Evolutionary conservation across 23 tunicate species (phyloP).

Genomic region (Aplidium turbinatum): DNA sequence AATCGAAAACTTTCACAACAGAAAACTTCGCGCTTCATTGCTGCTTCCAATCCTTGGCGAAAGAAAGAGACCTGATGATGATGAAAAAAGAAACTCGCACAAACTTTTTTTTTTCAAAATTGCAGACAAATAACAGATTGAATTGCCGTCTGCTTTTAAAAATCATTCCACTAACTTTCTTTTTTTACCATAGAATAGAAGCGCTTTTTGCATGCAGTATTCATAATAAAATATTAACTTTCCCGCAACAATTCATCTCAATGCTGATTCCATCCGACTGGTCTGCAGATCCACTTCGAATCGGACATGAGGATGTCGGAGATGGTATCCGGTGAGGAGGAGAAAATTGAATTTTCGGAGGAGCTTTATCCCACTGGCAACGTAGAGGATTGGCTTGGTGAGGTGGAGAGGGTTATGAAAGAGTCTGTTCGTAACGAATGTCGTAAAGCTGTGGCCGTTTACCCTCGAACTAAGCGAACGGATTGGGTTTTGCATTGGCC

Average conservation of each 20-base stretch:
- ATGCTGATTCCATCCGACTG: too few relatives aligned
- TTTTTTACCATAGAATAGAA: too few relatives aligned
- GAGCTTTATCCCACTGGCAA: constrained; percentile 91
- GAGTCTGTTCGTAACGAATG: constrained; percentile 73
- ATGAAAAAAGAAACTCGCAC: too few relatives aligned
- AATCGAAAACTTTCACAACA: too few relatives aligned
- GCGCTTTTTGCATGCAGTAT: too few relatives aligned
- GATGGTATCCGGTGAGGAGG: constrained; percentile 94
- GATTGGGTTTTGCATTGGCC: constrained; percentile 98
- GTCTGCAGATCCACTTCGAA: constrained; percentile 75
- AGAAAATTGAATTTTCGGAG: constrained; percentile 79
- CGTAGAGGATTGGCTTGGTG: constrained; percentile 97
- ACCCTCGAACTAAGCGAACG: constrained; percentile 62
- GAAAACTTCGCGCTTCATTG: too few relatives aligned
- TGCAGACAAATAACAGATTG: too few relatives aligned
- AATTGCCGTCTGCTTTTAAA: too few relatives aligned
- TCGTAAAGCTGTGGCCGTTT: constrained; percentile 70
- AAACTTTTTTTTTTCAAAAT: too few relatives aligned
- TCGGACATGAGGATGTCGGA: constrained; percentile 91
- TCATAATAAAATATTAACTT: background rate
- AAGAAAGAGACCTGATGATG: too few relatives aligned
- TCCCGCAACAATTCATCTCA: background rate
- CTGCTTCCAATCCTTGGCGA: too few relatives aligned
- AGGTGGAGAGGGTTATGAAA: constrained; percentile 91
- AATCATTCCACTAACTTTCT: background rate